Percentiles rank a stretch among this genome's conserved stretches.
Conservation (phyloP, 2,113 vertebrate genomes). For the Conger conger region DNA sequence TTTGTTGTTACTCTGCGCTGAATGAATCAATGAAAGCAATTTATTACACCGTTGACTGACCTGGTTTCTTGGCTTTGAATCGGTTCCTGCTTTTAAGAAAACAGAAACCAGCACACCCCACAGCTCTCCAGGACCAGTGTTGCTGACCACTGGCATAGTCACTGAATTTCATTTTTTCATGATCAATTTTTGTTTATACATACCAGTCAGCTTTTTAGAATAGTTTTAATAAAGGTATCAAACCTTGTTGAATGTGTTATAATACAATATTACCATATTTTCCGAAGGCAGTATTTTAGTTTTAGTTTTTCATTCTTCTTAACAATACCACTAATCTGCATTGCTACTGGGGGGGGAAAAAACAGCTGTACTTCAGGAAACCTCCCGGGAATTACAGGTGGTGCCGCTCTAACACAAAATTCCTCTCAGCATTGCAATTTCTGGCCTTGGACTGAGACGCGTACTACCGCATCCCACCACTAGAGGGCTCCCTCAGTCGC, state of each 20-base stretch:
- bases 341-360: too few relatives aligned
- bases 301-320: not conserved
- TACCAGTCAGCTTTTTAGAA: not conserved
- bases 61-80: too few relatives aligned
- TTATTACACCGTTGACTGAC: too few relatives aligned
- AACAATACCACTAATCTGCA: too few relatives aligned
- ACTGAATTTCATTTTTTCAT: not conserved
- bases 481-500: constrained; percentile 40
- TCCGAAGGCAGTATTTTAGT: not conserved
- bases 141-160: too few relatives aligned
- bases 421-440: not conserved
- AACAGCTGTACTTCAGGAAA: not conserved
- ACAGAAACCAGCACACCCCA: too few relatives aligned
- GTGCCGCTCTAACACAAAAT: not conserved
- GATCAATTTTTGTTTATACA: not conserved
- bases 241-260: not conserved
- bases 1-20: too few relatives aligned
- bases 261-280: too few relatives aligned
- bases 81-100: too few relatives aligned
- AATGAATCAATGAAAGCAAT: too few relatives aligned
- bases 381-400: not conserved
- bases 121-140: too few relatives aligned
- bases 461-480: constrained; percentile 31
- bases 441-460: not conserved
- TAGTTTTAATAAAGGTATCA: not conserved